phyloP scores from a whole-genome alignment of 1,140 invertebrate species.

The Drosophila willistoni region DNA sequence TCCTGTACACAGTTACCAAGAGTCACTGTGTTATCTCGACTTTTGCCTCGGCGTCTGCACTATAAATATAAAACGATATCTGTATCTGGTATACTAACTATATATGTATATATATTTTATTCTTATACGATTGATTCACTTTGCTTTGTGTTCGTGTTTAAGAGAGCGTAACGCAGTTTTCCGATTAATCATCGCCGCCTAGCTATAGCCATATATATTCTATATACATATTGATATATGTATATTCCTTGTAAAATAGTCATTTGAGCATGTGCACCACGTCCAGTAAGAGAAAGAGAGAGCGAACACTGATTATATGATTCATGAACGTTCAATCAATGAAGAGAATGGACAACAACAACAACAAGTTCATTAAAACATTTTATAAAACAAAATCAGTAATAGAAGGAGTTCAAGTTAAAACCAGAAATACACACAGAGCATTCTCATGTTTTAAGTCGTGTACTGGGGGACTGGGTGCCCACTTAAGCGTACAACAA shows the following conservation, averaged over 20 bases:
- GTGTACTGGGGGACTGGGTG: background rate
- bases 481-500: slow-evolving; percentile 44
- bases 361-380: slow-evolving; percentile 49
- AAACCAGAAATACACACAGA: background rate
- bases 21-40: slow-evolving; percentile 7
- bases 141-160: slow-evolving; percentile 16
- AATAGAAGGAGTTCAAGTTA: background rate
- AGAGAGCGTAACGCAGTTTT: slow-evolving; percentile 31
- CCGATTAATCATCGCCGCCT: slow-evolving; percentile 43
- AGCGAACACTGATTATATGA: background rate
- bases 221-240: background rate
- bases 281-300: background rate
- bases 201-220: background rate
- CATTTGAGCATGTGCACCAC: background rate
- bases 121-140: slow-evolving; percentile 37
- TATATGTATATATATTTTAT: slow-evolving; percentile 1
- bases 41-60: background rate
- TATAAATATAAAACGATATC: slow-evolving; percentile 12
- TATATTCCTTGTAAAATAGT: slow-evolving; percentile 9
- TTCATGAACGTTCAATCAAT: slow-evolving; percentile 2
- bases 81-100: slow-evolving; percentile 3
- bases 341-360: slow-evolving; percentile 22
- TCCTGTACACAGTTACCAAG: too few relatives aligned
- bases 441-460: slow-evolving; percentile 46
- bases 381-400: slow-evolving; percentile 64